Percentiles rank a stretch among this genome's conserved stretches.
These are phyloP conservation scores for Latheticus oryzae DNA, from an alignment of 2,888 invertebrate species.

Conservation along the genomic window DNA sequence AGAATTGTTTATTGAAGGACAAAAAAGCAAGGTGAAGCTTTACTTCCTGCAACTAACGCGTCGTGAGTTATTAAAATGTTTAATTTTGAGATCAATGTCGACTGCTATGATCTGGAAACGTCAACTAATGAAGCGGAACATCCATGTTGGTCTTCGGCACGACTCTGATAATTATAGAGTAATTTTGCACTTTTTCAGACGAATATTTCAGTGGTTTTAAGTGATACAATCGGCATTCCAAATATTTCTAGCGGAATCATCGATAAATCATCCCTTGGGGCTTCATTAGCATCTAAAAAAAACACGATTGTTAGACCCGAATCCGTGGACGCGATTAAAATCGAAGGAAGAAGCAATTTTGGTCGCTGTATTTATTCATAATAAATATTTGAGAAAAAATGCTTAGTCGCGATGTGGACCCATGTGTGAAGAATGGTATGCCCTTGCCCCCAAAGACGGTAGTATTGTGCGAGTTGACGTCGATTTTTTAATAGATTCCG, in stretches of 20 bases:
- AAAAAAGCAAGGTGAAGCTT: conserved; percentile 2
- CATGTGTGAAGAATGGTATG: not conserved
- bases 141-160: conserved; percentile 11
- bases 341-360: too few species aligned
- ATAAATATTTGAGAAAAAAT: not conserved
- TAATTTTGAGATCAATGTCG: too few species aligned
- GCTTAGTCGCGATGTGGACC: not conserved
- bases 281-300: conserved; percentile 49
- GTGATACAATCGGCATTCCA: conserved; percentile 34
- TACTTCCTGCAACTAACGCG: conserved; percentile 23
- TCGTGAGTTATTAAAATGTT: conserved; percentile 3
- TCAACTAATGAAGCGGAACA: conserved; percentile 17
- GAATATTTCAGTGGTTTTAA: conserved; percentile 8
- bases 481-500: conserved; percentile 61
- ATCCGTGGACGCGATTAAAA: too few species aligned
- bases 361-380: too few species aligned
- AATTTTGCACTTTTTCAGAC: conserved; percentile 16
- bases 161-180: conserved; percentile 9
- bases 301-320: too few species aligned
- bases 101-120: conserved; percentile 11
- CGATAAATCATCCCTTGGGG: conserved; percentile 52
- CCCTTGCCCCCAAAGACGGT: too few species aligned
- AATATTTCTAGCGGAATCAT: conserved; percentile 29
- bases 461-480: conserved; percentile 55
- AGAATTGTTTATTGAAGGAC: too few species aligned